Evolutionary conservation across 2,113 vertebrate genomes (phyloP), one percentile per base, ranked within the genome.

Genomic region (Phalacrocorax pelagicus): DNA sequence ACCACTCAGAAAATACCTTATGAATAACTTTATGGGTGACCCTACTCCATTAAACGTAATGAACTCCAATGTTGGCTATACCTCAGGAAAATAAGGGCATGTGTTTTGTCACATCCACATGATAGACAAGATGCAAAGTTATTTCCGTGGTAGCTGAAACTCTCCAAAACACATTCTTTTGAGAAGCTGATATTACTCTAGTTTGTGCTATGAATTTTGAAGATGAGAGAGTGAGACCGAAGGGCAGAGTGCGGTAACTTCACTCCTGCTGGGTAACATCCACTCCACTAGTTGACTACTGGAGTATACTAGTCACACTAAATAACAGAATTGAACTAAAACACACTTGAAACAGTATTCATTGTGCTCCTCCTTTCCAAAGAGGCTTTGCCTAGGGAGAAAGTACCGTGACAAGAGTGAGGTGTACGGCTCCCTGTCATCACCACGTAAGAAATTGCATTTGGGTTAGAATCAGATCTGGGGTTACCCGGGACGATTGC

Each of bases 81-180:
- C 81, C 96, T 97, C 85, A 94, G 90, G 88, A 95, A 96, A 97
- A 94, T 80, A 94, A 81, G 94, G 71, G 96, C 96, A 86, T 82
- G 59, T 80, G 62, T 90, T 89, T 95, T 94, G 65, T 80, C 94
- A 91, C 94, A 97, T 95, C 88, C 96, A 51, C 63, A 57, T 88
- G 87, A 88, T 66, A 80, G 62, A 94, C 95, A 93, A 94, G 82
- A 90, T 66, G 92, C 84, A 69, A 84, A 92, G 82, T 86, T 81
- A 97, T 94, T 94, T 52, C 75, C 12, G 2, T 36, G 84, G 71
- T 70, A 92, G 83, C 87, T 74, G 61, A 86, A 94, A 34, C 89
- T 47, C 74, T 92, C 89, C 74, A 75, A 87, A 95, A 84, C 86
- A 67, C 65, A 36, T 59, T 71, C 72, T 69, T 72, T 77, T 0